Base-by-base conservation (phyloP, 1,140 invertebrate species). In the Drosophila cardini region DNA sequence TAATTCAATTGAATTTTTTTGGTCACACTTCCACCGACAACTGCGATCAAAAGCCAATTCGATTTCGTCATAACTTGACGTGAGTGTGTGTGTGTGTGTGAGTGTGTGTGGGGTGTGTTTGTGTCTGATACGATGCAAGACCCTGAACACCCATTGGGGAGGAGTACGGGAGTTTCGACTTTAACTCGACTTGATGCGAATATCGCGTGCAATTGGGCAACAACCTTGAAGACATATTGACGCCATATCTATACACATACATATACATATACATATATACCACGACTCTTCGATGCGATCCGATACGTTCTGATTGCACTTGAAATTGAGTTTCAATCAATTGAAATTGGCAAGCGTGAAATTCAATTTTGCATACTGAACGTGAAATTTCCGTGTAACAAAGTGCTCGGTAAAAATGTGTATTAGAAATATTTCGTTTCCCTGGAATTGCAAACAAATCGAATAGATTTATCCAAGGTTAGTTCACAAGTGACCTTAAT, bases 1-100 rank as follows among this genome's bases (percentile, higher is more conserved):
- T 83, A 83, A 86, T 87, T 86, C 65, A 87, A 87, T 87, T 86
- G 78, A 61, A 52, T 74, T 77, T 74, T 77, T 74, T 52, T 81
- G 82, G 78, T 70, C 81, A 80, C 71, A 86, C 78, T 85, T 81
- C 67, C 81, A 63, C 38, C 42, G 56, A 56, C 68, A 53, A 58
- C 9, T 18, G 36, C 43, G 34, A 43, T 61, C 67, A 72, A 71
- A 61, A 82, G 60, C 71, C 64, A 45, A 78, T 46, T 77, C 70
- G 50, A 76, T 85, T 77, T 85, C 81, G 82, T 78, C 75, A 86
- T 63, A 38, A 67, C 9, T 74, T 69, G 78, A 52, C 74, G 71
- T 67, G 13, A 26, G 21, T 26, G 21, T 26, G 21, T 21, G 21
- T 21, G 4, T 2, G 21, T 2, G 21, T 21, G 21, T 21, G 21